phyloP scores from a whole-genome alignment of 2,888 invertebrate species.

The Pachymerium ferrugineum region DNA sequence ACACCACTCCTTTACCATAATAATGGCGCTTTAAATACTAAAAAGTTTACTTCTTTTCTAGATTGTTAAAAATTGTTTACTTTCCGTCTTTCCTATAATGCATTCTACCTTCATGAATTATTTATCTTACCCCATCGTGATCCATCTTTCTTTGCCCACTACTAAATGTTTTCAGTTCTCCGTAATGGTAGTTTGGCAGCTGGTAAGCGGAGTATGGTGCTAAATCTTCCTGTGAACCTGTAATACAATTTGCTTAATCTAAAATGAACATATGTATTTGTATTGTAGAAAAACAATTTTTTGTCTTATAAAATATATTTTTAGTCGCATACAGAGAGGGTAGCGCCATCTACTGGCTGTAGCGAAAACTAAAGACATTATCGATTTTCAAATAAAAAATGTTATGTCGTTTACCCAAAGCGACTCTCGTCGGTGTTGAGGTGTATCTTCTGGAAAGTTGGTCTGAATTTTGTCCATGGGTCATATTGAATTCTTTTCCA shows the following conservation, averaged over 20 bases:
- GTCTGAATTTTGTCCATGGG: conserved; percentile 28
- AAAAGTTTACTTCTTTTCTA: too few species aligned
- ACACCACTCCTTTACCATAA: too few species aligned
- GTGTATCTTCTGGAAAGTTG: conserved; percentile 31
- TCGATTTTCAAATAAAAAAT: not conserved
- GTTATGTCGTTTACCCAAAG: conserved; percentile 12
- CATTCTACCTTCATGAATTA: too few species aligned
- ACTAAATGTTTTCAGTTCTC: conserved; percentile 32
- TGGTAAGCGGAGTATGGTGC: conserved; percentile 31
- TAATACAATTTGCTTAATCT: not conserved
- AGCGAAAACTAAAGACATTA: not conserved
- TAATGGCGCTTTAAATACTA: too few species aligned
- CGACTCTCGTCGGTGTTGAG: conserved; percentile 31
- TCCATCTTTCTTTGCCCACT: conserved; percentile 32
- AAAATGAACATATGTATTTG: too few species aligned
- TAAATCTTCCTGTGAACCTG: conserved; percentile 32
- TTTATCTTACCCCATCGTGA: conserved; percentile 27
- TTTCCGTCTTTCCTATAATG: too few species aligned
- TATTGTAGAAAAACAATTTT: not conserved
- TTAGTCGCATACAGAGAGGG: too few species aligned
- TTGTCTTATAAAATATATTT: not conserved
- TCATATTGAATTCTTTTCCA: conserved; percentile 29
- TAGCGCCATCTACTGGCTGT: not conserved
- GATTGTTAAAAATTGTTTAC: too few species aligned
- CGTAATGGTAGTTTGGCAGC: conserved; percentile 32